Evolutionary conservation across 2,888 invertebrate species (phyloP), one percentile per base, ranked within the genome.

Genomic region (Spodoptera exigua): DNA sequence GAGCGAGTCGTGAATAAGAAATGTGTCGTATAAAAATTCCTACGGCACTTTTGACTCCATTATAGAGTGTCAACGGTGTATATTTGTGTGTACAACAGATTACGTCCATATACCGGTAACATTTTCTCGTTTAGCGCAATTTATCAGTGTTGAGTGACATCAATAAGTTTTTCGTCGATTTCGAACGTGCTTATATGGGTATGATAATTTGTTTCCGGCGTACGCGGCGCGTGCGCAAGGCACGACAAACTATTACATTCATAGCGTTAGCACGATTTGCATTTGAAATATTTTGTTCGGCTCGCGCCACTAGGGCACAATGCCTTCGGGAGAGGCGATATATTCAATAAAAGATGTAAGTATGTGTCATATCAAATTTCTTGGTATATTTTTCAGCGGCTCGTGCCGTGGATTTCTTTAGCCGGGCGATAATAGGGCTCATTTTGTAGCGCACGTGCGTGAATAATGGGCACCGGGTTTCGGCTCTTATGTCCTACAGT

Each of bases 151-250:
- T 80, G 85, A 86, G 85, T 88, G 90, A 88, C 92, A 91, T 92
- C 90, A 90, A 93, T 93, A 89, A 89, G 83, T 86, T 92, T 92
- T 93, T 91, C 89, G 89, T 89, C 84, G 80, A 89, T 93, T 92
- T 89, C 84, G 83, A 89, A 86, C 89, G 85, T 82, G 85, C 93
- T 84, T 93, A 93, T 92, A 94, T 92, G 94, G 94, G 83, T 92
- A 94, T 93, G 94, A 93, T 93, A 94, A 94, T 94, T 93, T 93
- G 90, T 94, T 92, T 93, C 94, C 94, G 94, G 93, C 90, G 88
- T 87, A 80, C 72, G 80, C 88, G 90, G 87, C 93, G 92, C 93
- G 94, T 93, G 93, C 93, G 93, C 94, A 85, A 77, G 85, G 81
- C 92, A 90, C 93, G 92, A 93, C 92, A 89, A 88, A 91, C 92